Conservation (phyloP, 2,797 vertebrate genomes). For the Gorsachius magnificus region DNA sequence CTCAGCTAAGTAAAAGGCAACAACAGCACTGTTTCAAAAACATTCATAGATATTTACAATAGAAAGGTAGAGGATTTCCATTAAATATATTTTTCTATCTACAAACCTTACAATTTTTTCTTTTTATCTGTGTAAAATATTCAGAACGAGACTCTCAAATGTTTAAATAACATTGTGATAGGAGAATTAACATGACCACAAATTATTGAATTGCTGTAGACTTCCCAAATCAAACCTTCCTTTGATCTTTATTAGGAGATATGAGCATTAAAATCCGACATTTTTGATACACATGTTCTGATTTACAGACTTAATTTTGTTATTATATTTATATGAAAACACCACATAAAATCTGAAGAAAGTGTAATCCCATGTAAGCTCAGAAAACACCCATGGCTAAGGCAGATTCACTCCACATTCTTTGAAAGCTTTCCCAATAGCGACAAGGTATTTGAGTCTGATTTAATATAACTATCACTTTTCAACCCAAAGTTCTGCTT, state of each 20-base stretch:
- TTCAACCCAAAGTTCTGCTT: neutral
- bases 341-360: neutral
- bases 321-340: neutral
- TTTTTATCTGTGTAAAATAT: neutral
- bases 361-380: neutral
- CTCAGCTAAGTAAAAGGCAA: neutral
- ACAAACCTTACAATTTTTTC: neutral
- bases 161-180: neutral
- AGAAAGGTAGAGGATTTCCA: neutral
- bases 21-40: neutral
- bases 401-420: neutral
- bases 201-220: neutral
- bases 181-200: neutral
- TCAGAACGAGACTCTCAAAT: neutral
- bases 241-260: neutral
- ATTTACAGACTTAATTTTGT: neutral
- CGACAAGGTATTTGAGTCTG: neutral
- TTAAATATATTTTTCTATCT: neutral
- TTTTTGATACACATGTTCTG: neutral
- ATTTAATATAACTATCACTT: neutral
- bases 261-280: neutral
- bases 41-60: neutral
- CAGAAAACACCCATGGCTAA: neutral
- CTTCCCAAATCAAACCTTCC: neutral
- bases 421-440: neutral